Evolutionary conservation across 2,113 vertebrate genomes (phyloP).

Genomic region (Promerops cafer): DNA sequence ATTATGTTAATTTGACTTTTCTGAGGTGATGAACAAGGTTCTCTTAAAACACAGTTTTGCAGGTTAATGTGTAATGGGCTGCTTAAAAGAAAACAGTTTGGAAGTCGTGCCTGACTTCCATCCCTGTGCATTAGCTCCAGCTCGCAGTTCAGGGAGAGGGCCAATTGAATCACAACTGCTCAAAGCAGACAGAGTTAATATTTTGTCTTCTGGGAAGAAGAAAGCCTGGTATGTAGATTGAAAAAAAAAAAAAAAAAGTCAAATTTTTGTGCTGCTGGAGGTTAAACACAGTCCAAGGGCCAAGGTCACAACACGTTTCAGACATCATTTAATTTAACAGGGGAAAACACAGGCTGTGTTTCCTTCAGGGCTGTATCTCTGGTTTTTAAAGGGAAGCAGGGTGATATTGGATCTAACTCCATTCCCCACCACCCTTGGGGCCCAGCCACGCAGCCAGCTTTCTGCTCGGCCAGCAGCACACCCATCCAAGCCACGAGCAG

Average conservation of each 20-base stretch:
- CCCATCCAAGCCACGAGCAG: not conserved
- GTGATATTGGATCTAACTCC: not conserved
- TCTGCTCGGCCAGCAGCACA: not conserved
- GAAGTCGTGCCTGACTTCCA: not conserved
- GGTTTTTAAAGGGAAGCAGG: not conserved
- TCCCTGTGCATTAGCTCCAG: not conserved
- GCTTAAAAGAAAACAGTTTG: not conserved
- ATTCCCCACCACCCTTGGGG: not conserved
- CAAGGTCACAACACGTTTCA: not conserved
- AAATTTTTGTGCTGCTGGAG: not conserved
- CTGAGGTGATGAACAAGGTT: conserved; percentile 68
- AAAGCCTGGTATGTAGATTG: not conserved
- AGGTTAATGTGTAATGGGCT: conserved; percentile 54
- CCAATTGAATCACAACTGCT: not conserved
- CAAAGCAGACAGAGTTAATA: not conserved
- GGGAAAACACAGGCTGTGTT: not conserved
- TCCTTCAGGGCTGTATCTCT: not conserved
- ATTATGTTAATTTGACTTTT: conserved; percentile 78
- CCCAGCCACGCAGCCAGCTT: not conserved
- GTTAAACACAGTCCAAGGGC: not conserved
- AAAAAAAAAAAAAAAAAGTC: not conserved
- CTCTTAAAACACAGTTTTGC: conserved; percentile 59
- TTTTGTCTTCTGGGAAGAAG: not conserved
- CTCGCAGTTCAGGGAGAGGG: not conserved
- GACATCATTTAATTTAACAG: not conserved